phyloP scores from a whole-genome alignment of 2,888 invertebrate genomes.

The Cerastis leucographa region DNA sequence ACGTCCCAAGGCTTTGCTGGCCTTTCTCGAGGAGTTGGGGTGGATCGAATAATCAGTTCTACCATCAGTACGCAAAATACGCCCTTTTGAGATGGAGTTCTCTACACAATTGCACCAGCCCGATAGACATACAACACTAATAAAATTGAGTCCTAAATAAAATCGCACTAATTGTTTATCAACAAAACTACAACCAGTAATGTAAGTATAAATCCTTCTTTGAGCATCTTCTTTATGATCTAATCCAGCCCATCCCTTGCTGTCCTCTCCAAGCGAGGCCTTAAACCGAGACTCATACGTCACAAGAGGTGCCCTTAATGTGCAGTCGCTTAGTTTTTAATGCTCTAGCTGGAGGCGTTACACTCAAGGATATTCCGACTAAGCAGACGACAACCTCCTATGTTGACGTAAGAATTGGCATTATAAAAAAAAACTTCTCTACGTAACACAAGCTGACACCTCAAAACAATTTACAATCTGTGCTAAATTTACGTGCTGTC shows the following conservation, averaged over 20 bases:
- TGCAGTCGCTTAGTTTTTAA: not conserved
- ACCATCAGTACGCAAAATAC: not conserved
- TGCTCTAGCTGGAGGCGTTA: not conserved
- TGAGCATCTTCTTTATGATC: not conserved
- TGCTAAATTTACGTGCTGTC: conserved; percentile 66
- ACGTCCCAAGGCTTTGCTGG: not conserved
- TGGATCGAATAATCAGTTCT: not conserved
- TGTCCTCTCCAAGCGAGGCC: not conserved
- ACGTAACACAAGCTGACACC: conserved; percentile 53
- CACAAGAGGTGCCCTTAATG: not conserved
- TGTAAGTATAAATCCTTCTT: not conserved
- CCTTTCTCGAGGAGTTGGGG: not conserved
- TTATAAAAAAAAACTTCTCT: not conserved
- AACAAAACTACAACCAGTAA: not conserved
- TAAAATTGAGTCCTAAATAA: not conserved
- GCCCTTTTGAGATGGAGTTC: not conserved
- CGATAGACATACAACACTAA: not conserved
- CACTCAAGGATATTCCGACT: not conserved
- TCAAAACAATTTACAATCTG: conserved; percentile 39
- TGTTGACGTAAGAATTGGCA: not conserved
- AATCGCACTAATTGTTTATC: not conserved
- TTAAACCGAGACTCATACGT: not conserved
- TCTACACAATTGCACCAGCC: not conserved
- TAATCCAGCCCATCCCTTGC: not conserved
- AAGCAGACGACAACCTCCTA: not conserved